These are phyloP conservation scores for Colletes collaris DNA, from an alignment of 2,888 invertebrate genomes.

Conservation along the genomic window DNA sequence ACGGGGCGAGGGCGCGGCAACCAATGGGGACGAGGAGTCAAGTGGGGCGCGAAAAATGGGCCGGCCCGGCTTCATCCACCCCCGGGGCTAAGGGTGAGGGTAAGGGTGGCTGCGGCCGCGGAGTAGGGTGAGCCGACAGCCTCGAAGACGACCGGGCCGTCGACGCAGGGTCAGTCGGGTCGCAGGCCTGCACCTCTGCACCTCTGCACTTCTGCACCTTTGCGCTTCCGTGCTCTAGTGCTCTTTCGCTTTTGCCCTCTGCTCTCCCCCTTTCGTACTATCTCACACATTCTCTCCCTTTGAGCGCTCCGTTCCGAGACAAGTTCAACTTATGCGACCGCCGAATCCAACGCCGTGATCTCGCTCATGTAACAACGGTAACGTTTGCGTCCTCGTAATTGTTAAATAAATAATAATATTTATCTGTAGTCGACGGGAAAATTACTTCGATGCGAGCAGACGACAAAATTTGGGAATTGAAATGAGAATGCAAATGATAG, in stretches of 20 bases:
- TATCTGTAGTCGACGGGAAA: no score
- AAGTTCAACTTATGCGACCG: background rate
- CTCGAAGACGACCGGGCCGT: constrained; percentile 77
- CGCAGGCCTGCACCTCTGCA: constrained; percentile 80
- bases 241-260: constrained; percentile 33
- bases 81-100: constrained; percentile 78
- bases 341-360: background rate
- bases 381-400: no score
- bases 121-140: constrained; percentile 77
- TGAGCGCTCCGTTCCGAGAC: background rate
- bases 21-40: constrained; percentile 81
- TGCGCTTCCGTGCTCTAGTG: constrained; percentile 49
- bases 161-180: constrained; percentile 81
- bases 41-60: constrained; percentile 82
- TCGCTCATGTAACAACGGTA: background rate
- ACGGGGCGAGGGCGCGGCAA: constrained; percentile 76
- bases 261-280: background rate
- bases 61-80: constrained; percentile 79
- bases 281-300: constrained; percentile 9
- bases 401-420: no score
- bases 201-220: constrained; percentile 28
- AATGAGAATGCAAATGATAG: no score
- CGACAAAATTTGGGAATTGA: no score
- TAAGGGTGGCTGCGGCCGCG: constrained; percentile 72
- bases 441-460: no score